These are phyloP conservation scores for Apocrypta bakeri DNA, from an alignment of 1,140 invertebrate species.

Conservation along the genomic window DNA sequence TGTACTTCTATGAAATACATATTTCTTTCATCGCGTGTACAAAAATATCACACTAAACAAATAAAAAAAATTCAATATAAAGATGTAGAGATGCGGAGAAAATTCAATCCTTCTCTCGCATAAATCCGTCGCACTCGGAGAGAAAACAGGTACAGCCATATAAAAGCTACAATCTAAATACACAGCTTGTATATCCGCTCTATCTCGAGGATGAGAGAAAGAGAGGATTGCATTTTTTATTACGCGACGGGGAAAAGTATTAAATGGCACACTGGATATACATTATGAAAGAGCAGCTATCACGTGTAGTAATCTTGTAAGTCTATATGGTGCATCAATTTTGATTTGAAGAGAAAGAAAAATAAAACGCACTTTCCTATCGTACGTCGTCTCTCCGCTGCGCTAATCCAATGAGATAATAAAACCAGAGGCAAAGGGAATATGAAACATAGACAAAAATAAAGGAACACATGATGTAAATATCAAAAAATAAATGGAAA, in stretches of 20 bases:
- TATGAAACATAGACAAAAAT: not conserved
- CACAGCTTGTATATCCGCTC: not conserved
- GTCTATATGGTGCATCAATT: not conserved
- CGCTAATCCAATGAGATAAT: not conserved
- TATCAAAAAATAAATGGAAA: not conserved
- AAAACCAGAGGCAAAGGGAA: not conserved
- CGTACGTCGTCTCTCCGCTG: not conserved
- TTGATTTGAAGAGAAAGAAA: not conserved
- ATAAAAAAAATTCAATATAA: not conserved
- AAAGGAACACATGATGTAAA: constrained; percentile 3
- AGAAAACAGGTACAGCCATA: constrained; percentile 4
- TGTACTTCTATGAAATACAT: no score
- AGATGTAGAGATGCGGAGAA: constrained; percentile 16
- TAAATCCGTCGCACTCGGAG: constrained; percentile 21
- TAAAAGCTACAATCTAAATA: no score
- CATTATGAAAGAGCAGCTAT: not conserved
- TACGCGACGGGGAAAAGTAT: not conserved
- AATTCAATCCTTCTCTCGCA: constrained; percentile 26
- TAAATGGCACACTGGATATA: not conserved
- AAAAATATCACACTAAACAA: constrained; percentile 49
- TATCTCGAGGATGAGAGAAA: not conserved
- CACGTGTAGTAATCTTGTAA: no score
- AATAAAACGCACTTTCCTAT: not conserved
- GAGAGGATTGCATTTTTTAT: not conserved
- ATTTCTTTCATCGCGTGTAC: no score